Evolutionary conservation across 1,140 invertebrate genomes (phyloP).

Genomic region (Orussus abietinus): DNA sequence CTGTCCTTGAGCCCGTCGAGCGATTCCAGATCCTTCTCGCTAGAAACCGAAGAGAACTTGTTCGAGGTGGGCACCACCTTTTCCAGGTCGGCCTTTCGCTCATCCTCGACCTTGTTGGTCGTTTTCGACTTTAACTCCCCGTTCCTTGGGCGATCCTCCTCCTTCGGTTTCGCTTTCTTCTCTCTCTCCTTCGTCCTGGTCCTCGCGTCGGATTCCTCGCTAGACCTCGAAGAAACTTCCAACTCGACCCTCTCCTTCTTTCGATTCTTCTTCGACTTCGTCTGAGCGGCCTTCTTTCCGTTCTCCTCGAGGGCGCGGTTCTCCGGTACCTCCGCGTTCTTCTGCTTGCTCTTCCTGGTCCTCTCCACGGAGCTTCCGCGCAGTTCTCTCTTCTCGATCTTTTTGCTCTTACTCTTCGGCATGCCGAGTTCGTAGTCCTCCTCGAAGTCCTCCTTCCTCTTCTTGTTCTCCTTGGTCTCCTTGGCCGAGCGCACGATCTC

Average conservation of each 20-base stretch:
- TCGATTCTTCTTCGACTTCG: conserved; percentile 43
- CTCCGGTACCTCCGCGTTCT: conserved; percentile 55
- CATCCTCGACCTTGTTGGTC: conserved; percentile 26
- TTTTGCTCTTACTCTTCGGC: conserved; percentile 43
- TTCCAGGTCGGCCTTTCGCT: conserved; percentile 28
- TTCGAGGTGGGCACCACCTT: conserved; percentile 26
- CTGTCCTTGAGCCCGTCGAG: conserved; percentile 54
- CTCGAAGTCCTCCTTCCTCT: conserved; percentile 46
- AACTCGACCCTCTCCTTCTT: conserved; percentile 34
- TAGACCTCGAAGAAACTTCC: conserved; percentile 23
- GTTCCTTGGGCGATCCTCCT: too few species aligned
- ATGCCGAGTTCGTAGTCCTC: conserved; percentile 39
- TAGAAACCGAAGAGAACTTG: conserved; percentile 33
- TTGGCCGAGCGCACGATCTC: conserved; percentile 19
- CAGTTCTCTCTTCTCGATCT: conserved; percentile 42
- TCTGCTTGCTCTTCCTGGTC: conserved; percentile 49
- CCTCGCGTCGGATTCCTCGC: conserved; percentile 35
- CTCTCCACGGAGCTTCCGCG: conserved; percentile 50
- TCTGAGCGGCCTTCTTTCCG: conserved; percentile 32
- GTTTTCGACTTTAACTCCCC: conserved; percentile 31
- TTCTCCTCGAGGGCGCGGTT: conserved; percentile 38
- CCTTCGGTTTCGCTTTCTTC: conserved; percentile 19
- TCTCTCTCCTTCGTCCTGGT: conserved; percentile 32
- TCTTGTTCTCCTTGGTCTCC: conserved; percentile 34
- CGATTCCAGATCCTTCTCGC: conserved; percentile 46